Evolutionary conservation across 2,888 invertebrate genomes (phyloP).

Genomic region (Adineta ricciae): DNA sequence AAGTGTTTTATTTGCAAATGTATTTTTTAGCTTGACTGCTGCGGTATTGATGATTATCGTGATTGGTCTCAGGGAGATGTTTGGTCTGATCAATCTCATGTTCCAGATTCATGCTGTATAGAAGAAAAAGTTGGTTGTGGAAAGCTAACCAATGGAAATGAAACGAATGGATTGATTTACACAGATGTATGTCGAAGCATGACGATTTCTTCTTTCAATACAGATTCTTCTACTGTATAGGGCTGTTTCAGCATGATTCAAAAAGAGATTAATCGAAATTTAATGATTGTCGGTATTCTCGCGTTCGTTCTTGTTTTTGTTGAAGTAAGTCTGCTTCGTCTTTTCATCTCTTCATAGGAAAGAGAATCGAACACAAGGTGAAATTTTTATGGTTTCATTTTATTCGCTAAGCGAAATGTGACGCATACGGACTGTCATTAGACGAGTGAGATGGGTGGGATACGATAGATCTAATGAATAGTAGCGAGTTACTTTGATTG

Average conservation of each 20-base stretch:
- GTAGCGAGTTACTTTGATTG: not conserved
- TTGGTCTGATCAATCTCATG: not conserved
- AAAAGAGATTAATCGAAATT: conserved; percentile 19
- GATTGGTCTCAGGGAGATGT: not conserved
- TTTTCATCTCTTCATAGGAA: too few species aligned
- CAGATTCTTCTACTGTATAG: not conserved
- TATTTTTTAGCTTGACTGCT: not conserved
- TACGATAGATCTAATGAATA: not conserved
- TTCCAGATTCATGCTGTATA: conserved; percentile 15
- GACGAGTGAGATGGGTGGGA: not conserved
- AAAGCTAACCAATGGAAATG: not conserved
- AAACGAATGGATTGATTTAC: not conserved
- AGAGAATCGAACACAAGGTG: too few species aligned
- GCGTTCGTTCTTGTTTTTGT: conserved; percentile 11
- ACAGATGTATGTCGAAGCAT: not conserved
- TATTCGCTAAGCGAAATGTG: too few species aligned
- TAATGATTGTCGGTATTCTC: conserved; percentile 17
- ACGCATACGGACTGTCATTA: not conserved
- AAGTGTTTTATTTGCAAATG: not conserved
- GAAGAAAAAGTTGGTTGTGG: not conserved
- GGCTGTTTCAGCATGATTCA: conserved; percentile 18
- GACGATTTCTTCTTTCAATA: too few species aligned
- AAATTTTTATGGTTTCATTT: too few species aligned
- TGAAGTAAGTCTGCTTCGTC: conserved; percentile 3
- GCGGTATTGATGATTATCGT: not conserved